Evolutionary conservation across 1,140 invertebrate species (phyloP), one percentile per base, ranked within the genome.

Genomic region (Drosophila sulfurigaster): DNA sequence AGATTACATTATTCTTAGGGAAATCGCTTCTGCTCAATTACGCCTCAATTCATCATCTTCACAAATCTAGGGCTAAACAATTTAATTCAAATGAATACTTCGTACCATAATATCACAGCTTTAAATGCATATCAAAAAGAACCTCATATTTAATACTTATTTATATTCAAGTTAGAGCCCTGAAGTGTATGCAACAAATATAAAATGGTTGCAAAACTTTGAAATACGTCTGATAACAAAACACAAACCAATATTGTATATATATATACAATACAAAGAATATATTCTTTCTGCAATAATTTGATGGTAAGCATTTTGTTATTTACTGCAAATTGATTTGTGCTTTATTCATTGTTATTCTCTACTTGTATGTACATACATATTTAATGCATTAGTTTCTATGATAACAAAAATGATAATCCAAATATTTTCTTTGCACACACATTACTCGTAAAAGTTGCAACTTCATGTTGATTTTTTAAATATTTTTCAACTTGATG

Each of bases 391-490:
- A 43, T 43, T 13, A 13, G 41, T 13, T 43, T 15, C 1, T 8
- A 28, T 6, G 5, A n/a, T 25, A 25, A 35, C 28, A 54, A 32
- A 13, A 32, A 15, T 48, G 20, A 49, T 49, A 25, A 30, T 3
- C 6, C 30, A 35, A 54, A 15, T 30, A 54, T 15, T 54, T 0
- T 25, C 43, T 45, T 32, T 32, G 30, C 20, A 13, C 10, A n/a
- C 16, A 63, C 48, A 54, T 45, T 63, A 38, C 20, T 45, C 15
- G 8, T 3, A 1, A 46, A 65, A 28, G 15, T 48, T 28, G 13
- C 16, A 8, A 43, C 15, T 51, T 51, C n/a, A 30, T 13, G 8
- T 57, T 57, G 4, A 5, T 57, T 56, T 65, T 32, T 16, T 2
- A 5, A 10, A 45, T 43, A 38, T 30, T 43, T 52, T 28, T 4